These are phyloP conservation scores for Neosilurus mollespiculum DNA, from an alignment of 2,797 vertebrate genomes.

Conservation along the genomic window DNA sequence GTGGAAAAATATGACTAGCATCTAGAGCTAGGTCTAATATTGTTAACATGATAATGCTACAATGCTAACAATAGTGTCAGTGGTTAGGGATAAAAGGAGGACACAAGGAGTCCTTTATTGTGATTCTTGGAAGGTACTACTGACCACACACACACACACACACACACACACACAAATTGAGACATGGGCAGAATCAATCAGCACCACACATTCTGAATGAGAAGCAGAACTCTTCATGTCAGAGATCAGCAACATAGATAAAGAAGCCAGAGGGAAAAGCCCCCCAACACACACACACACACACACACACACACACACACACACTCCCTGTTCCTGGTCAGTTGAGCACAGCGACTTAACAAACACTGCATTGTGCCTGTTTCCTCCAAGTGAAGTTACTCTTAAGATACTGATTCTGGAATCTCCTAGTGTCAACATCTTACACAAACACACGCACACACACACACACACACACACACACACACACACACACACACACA, in stretches of 20 bases:
- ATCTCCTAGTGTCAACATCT: constrained; percentile 39
- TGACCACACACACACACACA: constrained; percentile 11
- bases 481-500: constrained; percentile 1
- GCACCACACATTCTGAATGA: constrained; percentile 7
- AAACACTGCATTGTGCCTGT: constrained; percentile 36
- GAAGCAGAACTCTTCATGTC: neutral
- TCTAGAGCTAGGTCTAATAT: neutral
- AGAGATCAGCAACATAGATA: constrained; percentile 36
- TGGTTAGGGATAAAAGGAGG: neutral
- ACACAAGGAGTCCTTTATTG: neutral
- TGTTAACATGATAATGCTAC: neutral
- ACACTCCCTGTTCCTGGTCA: constrained; percentile 31
- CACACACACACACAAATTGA: constrained; percentile 9
- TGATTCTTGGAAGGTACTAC: neutral
- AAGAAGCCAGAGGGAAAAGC: neutral
- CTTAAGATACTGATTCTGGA: constrained; percentile 28
- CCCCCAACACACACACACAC: neutral
- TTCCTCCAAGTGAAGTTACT: constrained; percentile 30
- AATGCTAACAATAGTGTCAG: neutral
- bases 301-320: constrained; percentile 19
- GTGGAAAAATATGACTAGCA: no score
- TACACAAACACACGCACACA: constrained; percentile 10
- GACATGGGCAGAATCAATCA: constrained; percentile 28
- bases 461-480: neutral
- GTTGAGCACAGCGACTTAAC: constrained; percentile 2